Evolutionary conservation across 2,113 vertebrate genomes (phyloP).

Genomic region (Epinephelus lanceolatus): DNA sequence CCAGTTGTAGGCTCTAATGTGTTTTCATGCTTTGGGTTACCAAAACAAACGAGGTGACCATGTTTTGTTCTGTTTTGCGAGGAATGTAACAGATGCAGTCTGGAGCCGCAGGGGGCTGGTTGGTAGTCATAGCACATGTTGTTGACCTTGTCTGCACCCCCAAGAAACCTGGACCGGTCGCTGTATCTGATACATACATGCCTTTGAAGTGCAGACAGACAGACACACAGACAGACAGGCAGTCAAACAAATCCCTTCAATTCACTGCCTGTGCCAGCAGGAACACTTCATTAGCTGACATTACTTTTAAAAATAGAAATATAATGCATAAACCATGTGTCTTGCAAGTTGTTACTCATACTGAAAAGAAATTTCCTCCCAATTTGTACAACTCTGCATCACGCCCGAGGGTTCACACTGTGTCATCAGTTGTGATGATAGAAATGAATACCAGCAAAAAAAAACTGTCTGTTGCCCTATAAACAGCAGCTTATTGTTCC

Average conservation of each 20-base stretch:
- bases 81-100: conserved; percentile 79
- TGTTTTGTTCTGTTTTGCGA: conserved; percentile 67
- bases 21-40: conserved; percentile 73
- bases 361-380: conserved; percentile 33
- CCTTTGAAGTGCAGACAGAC: conserved; percentile 65
- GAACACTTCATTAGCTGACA: conserved; percentile 60
- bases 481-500: conserved; percentile 25
- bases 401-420: conserved; percentile 32
- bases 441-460: conserved; percentile 35
- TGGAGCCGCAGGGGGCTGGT: conserved; percentile 65
- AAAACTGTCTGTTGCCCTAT: conserved; percentile 33
- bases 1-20: conserved; percentile 48
- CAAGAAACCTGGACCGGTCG: conserved; percentile 56
- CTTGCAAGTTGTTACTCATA: conserved; percentile 52
- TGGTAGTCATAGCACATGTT: conserved; percentile 73
- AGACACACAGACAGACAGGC: conserved; percentile 31
- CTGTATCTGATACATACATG: conserved; percentile 54
- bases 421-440: conserved; percentile 43
- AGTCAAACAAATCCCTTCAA: conserved; percentile 32
- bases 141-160: conserved; percentile 76
- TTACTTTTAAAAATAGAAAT: conserved; percentile 64
- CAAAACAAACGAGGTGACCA: conserved; percentile 72
- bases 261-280: conserved; percentile 51
- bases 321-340: conserved; percentile 59
- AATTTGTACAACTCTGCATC: conserved; percentile 40